These are phyloP conservation scores for Pemphredon lugubris DNA, from an alignment of 2,888 invertebrate genomes.

Conservation along the genomic window DNA sequence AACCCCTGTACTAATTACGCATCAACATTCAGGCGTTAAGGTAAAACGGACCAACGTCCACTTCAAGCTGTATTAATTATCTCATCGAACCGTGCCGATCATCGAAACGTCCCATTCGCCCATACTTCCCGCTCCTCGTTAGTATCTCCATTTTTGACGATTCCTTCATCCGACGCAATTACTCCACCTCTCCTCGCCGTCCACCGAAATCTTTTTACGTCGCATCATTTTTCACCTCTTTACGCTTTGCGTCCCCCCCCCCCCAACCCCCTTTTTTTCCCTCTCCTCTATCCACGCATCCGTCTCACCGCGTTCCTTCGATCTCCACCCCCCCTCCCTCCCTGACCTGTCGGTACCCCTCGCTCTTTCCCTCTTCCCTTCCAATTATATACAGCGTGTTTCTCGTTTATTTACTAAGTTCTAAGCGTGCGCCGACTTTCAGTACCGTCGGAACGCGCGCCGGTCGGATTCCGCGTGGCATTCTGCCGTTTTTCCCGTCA, in stretches of 20 bases:
- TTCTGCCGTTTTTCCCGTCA: constrained; percentile 69
- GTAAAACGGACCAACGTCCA: too few species aligned
- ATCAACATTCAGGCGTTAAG: too few species aligned
- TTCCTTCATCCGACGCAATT: too few species aligned
- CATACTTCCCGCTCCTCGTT: too few species aligned
- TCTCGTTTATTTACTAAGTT: constrained; percentile 67
- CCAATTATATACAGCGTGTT: constrained; percentile 48
- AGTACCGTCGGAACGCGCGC: constrained; percentile 50
- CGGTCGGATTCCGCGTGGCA: constrained; percentile 66
- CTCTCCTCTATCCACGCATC: constrained; percentile 2
- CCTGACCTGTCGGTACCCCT: constrained; percentile 16
- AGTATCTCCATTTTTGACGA: too few species aligned
- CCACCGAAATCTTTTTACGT: constrained; percentile 29
- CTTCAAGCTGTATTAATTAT: too few species aligned
- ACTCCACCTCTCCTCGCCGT: too few species aligned
- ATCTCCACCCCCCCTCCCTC: constrained; percentile 19
- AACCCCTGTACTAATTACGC: too few species aligned
- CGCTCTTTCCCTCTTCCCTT: constrained; percentile 34
- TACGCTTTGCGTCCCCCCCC: constrained; percentile 13
- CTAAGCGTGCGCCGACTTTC: constrained; percentile 65
- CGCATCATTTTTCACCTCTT: constrained; percentile 29
- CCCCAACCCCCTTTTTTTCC: constrained; percentile 30
- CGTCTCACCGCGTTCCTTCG: constrained; percentile 36
- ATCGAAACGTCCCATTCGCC: too few species aligned
- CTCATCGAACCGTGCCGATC: too few species aligned